Base-by-base conservation (phyloP, 2,888 invertebrate genomes). In the Hetaerina titia region DNA sequence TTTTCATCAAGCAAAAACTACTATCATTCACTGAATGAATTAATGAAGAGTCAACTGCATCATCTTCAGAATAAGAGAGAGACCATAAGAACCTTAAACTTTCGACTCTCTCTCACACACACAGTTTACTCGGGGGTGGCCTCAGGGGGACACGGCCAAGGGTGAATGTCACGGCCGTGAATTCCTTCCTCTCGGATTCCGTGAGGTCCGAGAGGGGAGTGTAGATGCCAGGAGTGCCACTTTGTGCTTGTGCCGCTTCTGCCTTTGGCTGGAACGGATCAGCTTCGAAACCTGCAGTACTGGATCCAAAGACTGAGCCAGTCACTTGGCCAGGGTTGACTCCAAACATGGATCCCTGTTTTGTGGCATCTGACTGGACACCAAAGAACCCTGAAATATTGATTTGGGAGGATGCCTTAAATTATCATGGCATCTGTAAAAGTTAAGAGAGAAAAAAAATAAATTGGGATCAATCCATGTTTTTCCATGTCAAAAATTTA, bases 81-180 rank as follows among this genome's bases (percentile, higher is more conserved):
- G 45, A 45, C 45, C 45, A 45, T 45, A 2, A 2, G 45, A 45
- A 45, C 45, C 45, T n/a, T 45, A 45, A 45, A 45, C 45, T 45
- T 45, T 45, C 4, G 45, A 45, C 45, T 45, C 45, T 90, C n/a
- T 4, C 4, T 69, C 22, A 92, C 57, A 92, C 56, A n/a, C 92
- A 92, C 56, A 92, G 13, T 22, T 92, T 69, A 11, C 69, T 64
- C 17, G 92, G 69, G 0, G 92, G 92, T n/a, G 92, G 69, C n/a
- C 92, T 56, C 57, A 92, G 57, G 56, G 92, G 92, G 9, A 92
- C 31, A 57, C 74, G n/a, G 13, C 92, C 63, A 0, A 92, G 92
- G 56, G 92, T 92, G 31, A 92, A 92, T 11, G 92, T 92, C 31
- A 92, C 92, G 7, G 92, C 92, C 2, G 13, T n/a, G 69, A 69